Evolutionary conservation across 2,113 vertebrate species (phyloP).

Genomic region (Eidolon helvum): DNA sequence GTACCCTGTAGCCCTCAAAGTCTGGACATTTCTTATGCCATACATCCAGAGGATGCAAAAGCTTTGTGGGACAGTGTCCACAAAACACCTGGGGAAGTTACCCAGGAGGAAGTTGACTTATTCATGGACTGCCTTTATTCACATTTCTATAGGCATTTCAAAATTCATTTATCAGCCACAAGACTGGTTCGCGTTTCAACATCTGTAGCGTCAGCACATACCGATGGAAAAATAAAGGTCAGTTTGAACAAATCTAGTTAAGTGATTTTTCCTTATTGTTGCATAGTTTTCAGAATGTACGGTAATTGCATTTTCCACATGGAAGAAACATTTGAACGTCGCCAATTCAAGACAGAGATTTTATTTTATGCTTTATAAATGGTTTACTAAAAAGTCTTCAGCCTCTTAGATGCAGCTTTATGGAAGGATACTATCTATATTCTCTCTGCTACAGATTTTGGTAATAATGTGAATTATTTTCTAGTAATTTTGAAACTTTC

Average conservation of each 20-base stretch:
- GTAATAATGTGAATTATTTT: slow-evolving; percentile 34
- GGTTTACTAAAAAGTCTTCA: not conserved
- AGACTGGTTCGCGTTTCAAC: slow-evolving; percentile 90
- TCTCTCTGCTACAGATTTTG: not conserved
- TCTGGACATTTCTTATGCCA: slow-evolving; percentile 88
- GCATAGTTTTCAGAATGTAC: not conserved
- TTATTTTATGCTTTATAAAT: slow-evolving; percentile 30
- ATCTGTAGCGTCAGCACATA: slow-evolving; percentile 89
- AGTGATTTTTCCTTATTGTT: slow-evolving; percentile 9
- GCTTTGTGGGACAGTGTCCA: slow-evolving; percentile 91
- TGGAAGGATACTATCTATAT: not conserved
- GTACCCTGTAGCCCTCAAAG: slow-evolving; percentile 82
- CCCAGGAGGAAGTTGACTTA: slow-evolving; percentile 88
- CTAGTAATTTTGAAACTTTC: slow-evolving; percentile 10
- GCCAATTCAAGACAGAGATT: not conserved
- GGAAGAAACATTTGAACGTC: slow-evolving; percentile 13
- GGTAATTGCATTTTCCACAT: not conserved
- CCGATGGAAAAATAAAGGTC: slow-evolving; percentile 93
- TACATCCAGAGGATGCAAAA: slow-evolving; percentile 90
- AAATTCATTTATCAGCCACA: slow-evolving; percentile 90
- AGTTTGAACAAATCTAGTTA: slow-evolving; percentile 51
- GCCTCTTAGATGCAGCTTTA: not conserved
- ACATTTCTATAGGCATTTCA: slow-evolving; percentile 95
- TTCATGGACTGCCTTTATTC: slow-evolving; percentile 90
- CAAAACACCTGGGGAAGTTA: slow-evolving; percentile 82